These are phyloP conservation scores for Poecilia picta DNA, from an alignment of 2,797 vertebrate genomes.

Conservation along the genomic window DNA sequence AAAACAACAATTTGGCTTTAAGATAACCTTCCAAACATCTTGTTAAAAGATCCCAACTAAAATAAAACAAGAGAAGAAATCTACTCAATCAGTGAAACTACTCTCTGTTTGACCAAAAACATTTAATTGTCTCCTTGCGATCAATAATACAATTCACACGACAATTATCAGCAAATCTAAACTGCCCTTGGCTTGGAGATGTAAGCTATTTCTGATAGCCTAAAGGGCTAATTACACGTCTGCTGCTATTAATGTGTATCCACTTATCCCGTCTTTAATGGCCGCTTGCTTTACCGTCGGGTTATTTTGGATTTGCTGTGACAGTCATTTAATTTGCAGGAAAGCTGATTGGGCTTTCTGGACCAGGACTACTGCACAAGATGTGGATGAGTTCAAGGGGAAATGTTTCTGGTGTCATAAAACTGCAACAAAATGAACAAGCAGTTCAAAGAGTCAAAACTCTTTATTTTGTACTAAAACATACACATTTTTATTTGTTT, in stretches of 20 bases:
- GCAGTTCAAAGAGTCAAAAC: no score
- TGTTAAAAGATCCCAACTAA: background rate
- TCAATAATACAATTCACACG: slow-evolving; percentile 6
- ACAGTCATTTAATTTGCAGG: background rate
- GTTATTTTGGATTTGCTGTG: background rate
- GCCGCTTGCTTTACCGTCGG: background rate
- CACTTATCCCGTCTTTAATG: background rate
- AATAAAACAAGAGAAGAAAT: slow-evolving; percentile 14
- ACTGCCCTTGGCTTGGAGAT: background rate
- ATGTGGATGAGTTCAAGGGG: background rate
- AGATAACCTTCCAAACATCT: background rate
- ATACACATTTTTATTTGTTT: background rate
- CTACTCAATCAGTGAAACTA: background rate
- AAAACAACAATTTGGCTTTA: background rate
- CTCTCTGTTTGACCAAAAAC: slow-evolving; percentile 18
- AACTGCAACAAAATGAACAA: background rate
- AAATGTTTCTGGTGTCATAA: background rate
- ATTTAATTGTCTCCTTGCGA: slow-evolving; percentile 28
- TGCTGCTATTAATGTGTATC: slow-evolving; percentile 15
- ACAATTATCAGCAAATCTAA: background rate
- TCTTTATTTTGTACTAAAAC: background rate
- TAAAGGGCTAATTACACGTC: background rate
- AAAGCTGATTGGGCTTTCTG: background rate
- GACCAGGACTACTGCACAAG: background rate
- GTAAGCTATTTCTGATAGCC: background rate